These are phyloP conservation scores for Malurus cyaneus DNA, from an alignment of 2,113 vertebrate species.

Conservation along the genomic window DNA sequence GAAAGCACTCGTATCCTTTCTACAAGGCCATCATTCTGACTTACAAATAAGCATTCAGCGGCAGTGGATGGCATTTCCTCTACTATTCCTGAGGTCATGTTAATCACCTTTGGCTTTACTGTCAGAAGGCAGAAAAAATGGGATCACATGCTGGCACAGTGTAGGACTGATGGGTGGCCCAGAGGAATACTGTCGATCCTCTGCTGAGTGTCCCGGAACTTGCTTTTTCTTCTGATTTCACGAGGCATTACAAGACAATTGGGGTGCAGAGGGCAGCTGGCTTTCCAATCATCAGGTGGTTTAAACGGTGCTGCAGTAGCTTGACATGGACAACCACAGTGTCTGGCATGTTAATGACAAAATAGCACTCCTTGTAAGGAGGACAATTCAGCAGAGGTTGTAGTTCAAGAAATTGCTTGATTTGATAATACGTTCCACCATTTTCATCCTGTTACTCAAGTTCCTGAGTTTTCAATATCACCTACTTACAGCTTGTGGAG, in stretches of 20 bases:
- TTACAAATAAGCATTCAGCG: conserved; percentile 34
- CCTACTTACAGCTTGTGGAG: neutral
- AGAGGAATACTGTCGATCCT: neutral
- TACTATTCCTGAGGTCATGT: conserved; percentile 5
- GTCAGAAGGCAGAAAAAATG: conserved; percentile 23
- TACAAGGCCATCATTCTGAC: conserved; percentile 7
- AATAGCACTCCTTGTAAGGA: neutral
- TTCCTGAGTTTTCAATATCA: neutral
- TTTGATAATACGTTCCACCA: neutral
- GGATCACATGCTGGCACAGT: neutral
- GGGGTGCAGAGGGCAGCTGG: neutral
- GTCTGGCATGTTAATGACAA: neutral
- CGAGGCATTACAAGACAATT: neutral
- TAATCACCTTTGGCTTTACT: conserved; percentile 23
- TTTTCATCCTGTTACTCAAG: neutral
- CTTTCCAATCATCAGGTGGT: neutral
- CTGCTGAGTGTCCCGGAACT: neutral
- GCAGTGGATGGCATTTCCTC: conserved; percentile 9
- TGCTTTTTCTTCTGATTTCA: neutral
- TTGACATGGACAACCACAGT: neutral
- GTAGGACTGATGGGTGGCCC: neutral
- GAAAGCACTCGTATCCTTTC: conserved; percentile 8
- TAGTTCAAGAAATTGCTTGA: neutral
- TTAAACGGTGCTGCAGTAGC: neutral
- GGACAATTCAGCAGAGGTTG: neutral